Evolutionary conservation across 2,113 vertebrate genomes (phyloP).

Genomic region (Urocitellus parryii): DNA sequence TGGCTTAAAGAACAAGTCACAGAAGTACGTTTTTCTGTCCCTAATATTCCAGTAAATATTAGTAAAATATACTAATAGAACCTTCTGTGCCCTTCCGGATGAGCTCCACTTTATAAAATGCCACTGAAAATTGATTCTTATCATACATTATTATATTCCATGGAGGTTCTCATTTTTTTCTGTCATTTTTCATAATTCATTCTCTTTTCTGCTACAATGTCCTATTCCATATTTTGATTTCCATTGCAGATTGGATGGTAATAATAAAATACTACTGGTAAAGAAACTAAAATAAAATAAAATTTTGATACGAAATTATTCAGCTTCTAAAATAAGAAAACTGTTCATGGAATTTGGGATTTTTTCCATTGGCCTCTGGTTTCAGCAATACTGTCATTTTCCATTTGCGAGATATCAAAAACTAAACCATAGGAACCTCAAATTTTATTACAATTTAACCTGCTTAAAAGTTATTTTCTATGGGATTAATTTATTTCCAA

Average conservation of each 20-base stretch:
- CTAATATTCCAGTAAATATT: not conserved
- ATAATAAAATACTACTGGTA: not conserved
- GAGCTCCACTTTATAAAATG: not conserved
- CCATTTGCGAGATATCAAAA: not conserved
- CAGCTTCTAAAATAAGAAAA: not conserved
- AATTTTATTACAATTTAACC: slow-evolving; percentile 4
- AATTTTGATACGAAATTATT: not conserved
- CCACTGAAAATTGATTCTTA: not conserved
- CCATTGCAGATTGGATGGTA: not conserved
- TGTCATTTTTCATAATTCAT: slow-evolving; percentile 15
- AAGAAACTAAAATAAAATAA: not conserved
- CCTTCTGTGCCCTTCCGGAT: not conserved
- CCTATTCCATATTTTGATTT: not conserved
- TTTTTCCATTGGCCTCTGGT: not conserved
- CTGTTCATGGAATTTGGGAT: not conserved
- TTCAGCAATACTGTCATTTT: not conserved
- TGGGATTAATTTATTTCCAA: slow-evolving; percentile 1
- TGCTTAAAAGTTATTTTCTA: not conserved
- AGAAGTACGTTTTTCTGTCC: not conserved
- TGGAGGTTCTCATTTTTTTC: not conserved
- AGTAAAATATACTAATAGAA: not conserved
- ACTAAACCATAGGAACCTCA: not conserved
- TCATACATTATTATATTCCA: not conserved
- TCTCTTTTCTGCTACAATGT: not conserved
- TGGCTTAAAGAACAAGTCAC: not conserved